phyloP scores from a whole-genome alignment of 2,797 vertebrate genomes.

The Graptemys geographica region DNA sequence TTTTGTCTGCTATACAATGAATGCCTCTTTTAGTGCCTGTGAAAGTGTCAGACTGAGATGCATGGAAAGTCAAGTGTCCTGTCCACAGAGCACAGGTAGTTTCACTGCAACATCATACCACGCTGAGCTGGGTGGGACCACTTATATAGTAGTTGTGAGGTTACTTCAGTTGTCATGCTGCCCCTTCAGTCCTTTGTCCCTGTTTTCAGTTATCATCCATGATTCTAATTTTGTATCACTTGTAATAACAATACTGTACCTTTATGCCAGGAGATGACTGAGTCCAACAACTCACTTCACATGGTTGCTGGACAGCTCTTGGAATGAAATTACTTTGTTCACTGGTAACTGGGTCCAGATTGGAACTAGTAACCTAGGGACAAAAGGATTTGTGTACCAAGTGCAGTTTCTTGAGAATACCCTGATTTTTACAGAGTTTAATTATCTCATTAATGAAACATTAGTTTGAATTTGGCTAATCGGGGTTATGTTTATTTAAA shows the following conservation, averaged over 20 bases:
- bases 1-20: not conserved
- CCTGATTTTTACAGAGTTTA: not conserved
- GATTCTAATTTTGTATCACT: accelerated
- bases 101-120: not conserved
- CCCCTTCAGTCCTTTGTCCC: not conserved
- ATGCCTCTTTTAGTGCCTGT: not conserved
- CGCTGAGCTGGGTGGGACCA: not conserved
- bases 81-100: accelerated
- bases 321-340: not conserved
- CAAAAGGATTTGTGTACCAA: conserved; percentile 24
- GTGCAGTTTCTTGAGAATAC: not conserved
- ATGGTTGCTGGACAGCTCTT: conserved; percentile 1
- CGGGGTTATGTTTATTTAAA: not conserved
- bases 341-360: not conserved
- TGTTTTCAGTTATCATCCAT: conserved; percentile 16
- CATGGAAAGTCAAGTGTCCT: not conserved
- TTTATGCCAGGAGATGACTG: conserved; percentile 8
- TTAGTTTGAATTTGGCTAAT: not conserved
- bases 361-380: not conserved
- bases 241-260: not conserved
- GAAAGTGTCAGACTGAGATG: not conserved
- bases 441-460: conserved; percentile 6
- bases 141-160: not conserved
- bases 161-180: not conserved
- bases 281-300: conserved; percentile 5